Evolutionary conservation across 2,888 invertebrate genomes (phyloP).

Genomic region (Drosophila parthenogenetica): DNA sequence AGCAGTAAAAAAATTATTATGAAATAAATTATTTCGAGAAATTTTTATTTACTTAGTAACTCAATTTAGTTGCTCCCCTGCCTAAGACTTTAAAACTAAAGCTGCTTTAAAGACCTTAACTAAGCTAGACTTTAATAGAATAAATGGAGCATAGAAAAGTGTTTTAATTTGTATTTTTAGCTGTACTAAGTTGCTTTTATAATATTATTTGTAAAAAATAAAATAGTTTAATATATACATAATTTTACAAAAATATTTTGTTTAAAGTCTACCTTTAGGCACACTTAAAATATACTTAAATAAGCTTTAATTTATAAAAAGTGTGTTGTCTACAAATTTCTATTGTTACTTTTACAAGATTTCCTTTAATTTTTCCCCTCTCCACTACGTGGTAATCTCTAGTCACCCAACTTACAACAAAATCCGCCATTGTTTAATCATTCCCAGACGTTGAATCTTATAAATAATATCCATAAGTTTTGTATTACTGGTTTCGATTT

Average conservation of each 20-base stretch:
- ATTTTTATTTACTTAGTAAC: too few species aligned
- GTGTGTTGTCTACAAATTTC: neutral
- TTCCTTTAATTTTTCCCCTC: neutral
- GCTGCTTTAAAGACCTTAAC: too few species aligned
- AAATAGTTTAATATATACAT: neutral
- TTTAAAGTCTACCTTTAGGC: slow-evolving; percentile 5
- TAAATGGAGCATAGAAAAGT: too few species aligned
- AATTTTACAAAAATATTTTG: too few species aligned
- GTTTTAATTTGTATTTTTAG: too few species aligned
- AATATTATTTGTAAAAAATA: neutral
- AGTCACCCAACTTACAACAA: neutral
- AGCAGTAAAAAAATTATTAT: too few species aligned
- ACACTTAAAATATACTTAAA: neutral
- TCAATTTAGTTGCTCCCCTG: too few species aligned
- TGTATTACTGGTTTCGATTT: slow-evolving; percentile 26
- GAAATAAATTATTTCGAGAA: too few species aligned
- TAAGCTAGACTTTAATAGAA: too few species aligned
- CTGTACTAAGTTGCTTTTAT: too few species aligned
- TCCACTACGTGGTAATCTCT: slow-evolving; percentile 6
- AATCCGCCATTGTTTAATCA: neutral
- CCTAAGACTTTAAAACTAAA: too few species aligned
- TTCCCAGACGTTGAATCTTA: slow-evolving; percentile 13
- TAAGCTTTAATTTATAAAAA: neutral
- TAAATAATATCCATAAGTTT: slow-evolving; percentile 5
- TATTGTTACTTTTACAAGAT: too few species aligned